Base-by-base conservation (phyloP, 1,140 invertebrate genomes). In the Trichonephila clavata region DNA sequence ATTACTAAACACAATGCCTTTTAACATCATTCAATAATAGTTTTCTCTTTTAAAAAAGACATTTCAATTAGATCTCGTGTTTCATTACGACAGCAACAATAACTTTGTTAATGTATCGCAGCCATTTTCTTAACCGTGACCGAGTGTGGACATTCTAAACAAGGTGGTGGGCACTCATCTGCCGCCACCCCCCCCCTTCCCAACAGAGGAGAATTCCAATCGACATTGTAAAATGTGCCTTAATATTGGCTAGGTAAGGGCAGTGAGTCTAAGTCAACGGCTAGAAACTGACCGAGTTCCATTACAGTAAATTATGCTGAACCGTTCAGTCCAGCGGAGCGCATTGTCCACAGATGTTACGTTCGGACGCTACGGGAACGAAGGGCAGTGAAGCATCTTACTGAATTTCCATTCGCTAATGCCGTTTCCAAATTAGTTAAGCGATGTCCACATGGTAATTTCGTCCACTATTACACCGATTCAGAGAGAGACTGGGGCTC, bases 401-500 rank as follows among this genome's bases (percentile, higher is more conserved):
- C 43, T 77, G 91, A 83, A 92, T 92, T 92, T 92, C 91, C 81
- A 92, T 84, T 92, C 63, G 91, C 63, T 92, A 92, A 92, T 92
- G 83, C 81, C 91, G 81, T 86, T 86, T 86, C 83, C 91, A 92
- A 92, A 92, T 92, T 92, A 92, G 91, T 71, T 92, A 92, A 86
- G 91, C 90, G 90, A 60, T 84, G 81, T 86, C 80, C 91, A 84
- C 91, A 92, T 86, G 63, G 39, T 86, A 92, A 92, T 92, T 92
- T 92, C 63, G 88, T 90, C 88, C 88, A 90, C 88, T 90, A 90
- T 90, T 80, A 57, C 68, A 80, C 68, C 71, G 68, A 71, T 60
- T 86, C 59, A 86, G 50, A 32, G 87, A 43, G 50, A 32, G 87
- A 43, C 61, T 88, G 43, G 86, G 32, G 24, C 86, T 32, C 24